Percentiles rank a stretch among this genome's conserved stretches.
Conservation (phyloP, 1,140 invertebrate genomes). For the Ceratoteleas bidentatus region DNA sequence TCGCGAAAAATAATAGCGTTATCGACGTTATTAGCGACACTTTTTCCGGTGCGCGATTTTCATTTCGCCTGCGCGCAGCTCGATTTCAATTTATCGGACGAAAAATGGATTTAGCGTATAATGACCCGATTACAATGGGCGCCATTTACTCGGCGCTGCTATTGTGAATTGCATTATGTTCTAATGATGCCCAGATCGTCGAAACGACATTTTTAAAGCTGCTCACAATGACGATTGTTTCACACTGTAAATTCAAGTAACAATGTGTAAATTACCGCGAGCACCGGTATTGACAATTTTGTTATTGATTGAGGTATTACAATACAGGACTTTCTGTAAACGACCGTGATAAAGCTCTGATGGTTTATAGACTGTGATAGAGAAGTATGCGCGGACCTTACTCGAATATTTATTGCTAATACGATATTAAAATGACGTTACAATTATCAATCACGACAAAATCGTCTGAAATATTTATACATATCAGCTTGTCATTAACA, state of each 20-base stretch:
- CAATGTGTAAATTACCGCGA: slow-evolving; percentile 43
- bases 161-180: slow-evolving; percentile 41
- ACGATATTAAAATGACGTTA: slow-evolving; percentile 5
- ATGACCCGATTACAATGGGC: slow-evolving; percentile 15
- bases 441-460: slow-evolving; percentile 18
- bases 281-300: slow-evolving; percentile 40
- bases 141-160: slow-evolving; percentile 2
- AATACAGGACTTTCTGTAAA: slow-evolving; percentile 38
- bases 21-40: no score
- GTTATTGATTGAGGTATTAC: slow-evolving; percentile 52
- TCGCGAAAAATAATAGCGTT: no score
- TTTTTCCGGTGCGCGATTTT: no score
- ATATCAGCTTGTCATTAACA: no score
- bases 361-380: slow-evolving; percentile 17
- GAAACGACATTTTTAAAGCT: slow-evolving; percentile 37
- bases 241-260: slow-evolving; percentile 40
- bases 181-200: slow-evolving; percentile 30
- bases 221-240: slow-evolving; percentile 40
- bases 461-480: slow-evolving; percentile 3
- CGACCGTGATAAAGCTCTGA: slow-evolving; percentile 30
- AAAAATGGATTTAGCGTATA: slow-evolving; percentile 20
- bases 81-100: neutral
- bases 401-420: slow-evolving; percentile 31
- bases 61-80: no score
- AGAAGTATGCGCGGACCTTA: slow-evolving; percentile 11